Base-by-base conservation (phyloP, 2,888 invertebrate genomes). In the Aporophyla nigra region DNA sequence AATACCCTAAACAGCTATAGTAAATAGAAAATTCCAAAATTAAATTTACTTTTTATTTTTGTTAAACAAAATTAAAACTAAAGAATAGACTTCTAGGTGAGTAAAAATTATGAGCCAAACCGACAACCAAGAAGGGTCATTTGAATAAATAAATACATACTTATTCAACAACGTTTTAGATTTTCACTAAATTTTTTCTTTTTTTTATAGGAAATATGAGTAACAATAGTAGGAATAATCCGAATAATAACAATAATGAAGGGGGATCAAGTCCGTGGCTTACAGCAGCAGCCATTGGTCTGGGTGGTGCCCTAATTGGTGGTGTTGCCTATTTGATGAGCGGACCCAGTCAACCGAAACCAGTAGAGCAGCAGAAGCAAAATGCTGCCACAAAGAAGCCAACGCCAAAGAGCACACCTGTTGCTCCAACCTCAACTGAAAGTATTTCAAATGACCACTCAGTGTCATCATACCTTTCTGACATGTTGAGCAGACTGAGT, bases 281-380 rank as follows among this genome's bases (percentile, higher is more conserved):
- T 2, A 33, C 3, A 9, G 82, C 82, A 10, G 86, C 71, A 19
- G 82, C 67, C 0, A 66, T 83, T 1, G 89, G 86, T 9, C 9
- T 84, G 10, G 83, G 77, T 0, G 84, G 84, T 43, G 83, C 86
- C 0, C 2, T 85, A 4, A 77, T 80, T 0, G 86, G 89, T 5
- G 85, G 84, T 12, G 49, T 84, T 3, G 76, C 82, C 16, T 90
- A 86, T 69, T 21, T 80, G 27, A n/a, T 75, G 27, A 82, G 79
- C 0, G 72, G 82, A 5, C 56, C 76, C 16, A 61, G 27, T 9
- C 0, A 33, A 5, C 21, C 69, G 0, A 19, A 51, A 53, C 59
- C 70, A 5, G 14, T 7, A 12, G 40, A 63, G 19, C 61, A 58
- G n/a, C 24, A n/a, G 9, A 53, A 27, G 0, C 5, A 19, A 49